These are phyloP conservation scores for Spilarctia lutea DNA, from an alignment of 2,888 invertebrate genomes.

Conservation along the genomic window DNA sequence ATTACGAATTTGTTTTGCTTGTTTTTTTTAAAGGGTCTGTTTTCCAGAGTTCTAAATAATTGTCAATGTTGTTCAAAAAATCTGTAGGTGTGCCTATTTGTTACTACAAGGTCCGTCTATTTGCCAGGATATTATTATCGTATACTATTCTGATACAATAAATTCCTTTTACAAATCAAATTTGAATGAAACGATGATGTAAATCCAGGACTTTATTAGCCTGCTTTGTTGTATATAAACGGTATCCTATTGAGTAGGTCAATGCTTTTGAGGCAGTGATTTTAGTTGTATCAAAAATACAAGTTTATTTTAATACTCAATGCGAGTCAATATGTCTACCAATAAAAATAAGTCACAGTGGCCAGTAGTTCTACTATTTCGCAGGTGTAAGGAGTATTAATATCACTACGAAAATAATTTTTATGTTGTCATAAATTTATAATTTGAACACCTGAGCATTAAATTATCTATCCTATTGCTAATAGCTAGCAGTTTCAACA, in stretches of 20 bases:
- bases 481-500: conserved; percentile 41
- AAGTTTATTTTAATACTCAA: neutral
- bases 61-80: too few relatives aligned
- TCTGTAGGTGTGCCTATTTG: too few relatives aligned
- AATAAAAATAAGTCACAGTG: conserved; percentile 27
- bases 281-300: neutral
- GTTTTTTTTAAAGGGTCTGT: too few relatives aligned
- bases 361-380: conserved; percentile 28
- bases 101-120: too few relatives aligned
- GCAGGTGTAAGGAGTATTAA: conserved; percentile 49
- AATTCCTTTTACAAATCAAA: too few relatives aligned
- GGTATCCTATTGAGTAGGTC: neutral
- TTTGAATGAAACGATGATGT: too few relatives aligned
- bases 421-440: conserved; percentile 44
- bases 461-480: conserved; percentile 27
- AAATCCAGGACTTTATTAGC: neutral
- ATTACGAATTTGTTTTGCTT: too few relatives aligned
- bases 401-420: conserved; percentile 46
- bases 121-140: too few relatives aligned
- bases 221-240: neutral
- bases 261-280: neutral
- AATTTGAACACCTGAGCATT: conserved; percentile 47
- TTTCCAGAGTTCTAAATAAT: too few relatives aligned
- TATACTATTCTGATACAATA: too few relatives aligned
- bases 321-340: conserved; percentile 18